Evolutionary conservation across 2,888 invertebrate species (phyloP), one percentile per base, ranked within the genome.

Genomic region (Hyposoter didymator): DNA sequence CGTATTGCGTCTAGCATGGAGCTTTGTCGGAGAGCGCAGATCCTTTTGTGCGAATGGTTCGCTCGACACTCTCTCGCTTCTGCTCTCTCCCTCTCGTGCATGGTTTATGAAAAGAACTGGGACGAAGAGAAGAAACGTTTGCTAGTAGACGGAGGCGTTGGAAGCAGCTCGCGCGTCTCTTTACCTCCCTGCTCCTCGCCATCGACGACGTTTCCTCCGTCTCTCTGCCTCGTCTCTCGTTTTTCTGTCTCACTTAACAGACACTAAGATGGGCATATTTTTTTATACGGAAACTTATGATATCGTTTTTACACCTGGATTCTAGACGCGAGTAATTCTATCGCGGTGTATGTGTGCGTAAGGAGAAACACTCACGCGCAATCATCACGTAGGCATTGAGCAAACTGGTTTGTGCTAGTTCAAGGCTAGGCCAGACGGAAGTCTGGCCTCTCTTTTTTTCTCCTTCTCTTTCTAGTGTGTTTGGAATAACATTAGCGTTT

Each of bases 381-480:
- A 28, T 35, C 17, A 14, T 32, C 82, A 72, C 70, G 72, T 72
- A 76, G 70, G 49, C 80, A 73, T 76, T 69, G 80, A 83, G 84
- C 86, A 84, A 59, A 84, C 84, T 82, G 87, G 87, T 88, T 88
- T 90, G 89, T 88, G 89, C 89, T 91, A 90, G 91, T 93, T 92
- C 93, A 92, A 93, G 92, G 93, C 90, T 92, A 89, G 87, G 79
- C 87, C 89, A 92, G 90, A 90, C 92, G 93, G 93, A 92, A 92
- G 93, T 93, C 92, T 92, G 92, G 90, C 28, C 47, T 69, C n/a
- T 69, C 69, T 69, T 28, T 45, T 28, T 45, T 14, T 69, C 17
- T 69, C 47, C 17, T 5, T 45, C 43, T 43, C 66, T 35, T 90
- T 88, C 87, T 87, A 89, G 89, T 91, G 90, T 90, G 91, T 91